Evolutionary conservation across 2,113 vertebrate species (phyloP), one percentile per base, ranked within the genome.

Genomic region (Raja brachyura): DNA sequence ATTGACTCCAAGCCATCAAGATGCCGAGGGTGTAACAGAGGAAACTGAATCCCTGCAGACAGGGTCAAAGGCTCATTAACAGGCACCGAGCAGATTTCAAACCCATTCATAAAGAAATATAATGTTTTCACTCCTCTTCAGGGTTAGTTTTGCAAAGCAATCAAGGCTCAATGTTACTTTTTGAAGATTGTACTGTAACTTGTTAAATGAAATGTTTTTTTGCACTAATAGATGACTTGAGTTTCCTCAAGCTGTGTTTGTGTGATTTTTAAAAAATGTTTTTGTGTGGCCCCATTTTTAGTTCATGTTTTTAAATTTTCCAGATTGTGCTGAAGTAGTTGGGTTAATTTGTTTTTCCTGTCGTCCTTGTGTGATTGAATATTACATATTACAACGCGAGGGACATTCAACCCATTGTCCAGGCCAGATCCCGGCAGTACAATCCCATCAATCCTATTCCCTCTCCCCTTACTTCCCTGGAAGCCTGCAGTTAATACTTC

Each of bases 191-290:
- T 93, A 94, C 93, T 94, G 94, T 94, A 93, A 93, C 90, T 92
- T 92, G 90, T 92, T 92, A 22, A 92, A 73, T 93, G 93, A 94
- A 94, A 81, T 81, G 48, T 74, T 92, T 94, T 73, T 94, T 94
- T 94, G 93, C 94, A 94, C 93, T 94, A 93, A 94, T 93, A 94
- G 94, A 94, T 93, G 93, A 93, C 59, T 78, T 94, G 93, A 93
- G 93, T 93, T 93, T 66, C 93, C 75, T 68, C 90, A 92, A 92
- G 90, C 70, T 92, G 90, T 92, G 68, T 73, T 92, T 70, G 90
- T 92, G 90, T 92, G 90, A 54, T 33, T 92, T 92, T 90, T 73
- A 54, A 13, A 11, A 31, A 22, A 70, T 92, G 68, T 54, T 54
- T 92, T 54, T 56, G 5, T 39, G 13, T 90, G 86, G 59, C 13